These are phyloP conservation scores for Cydia strobilella DNA, from an alignment of 1,140 invertebrate species.

Conservation along the genomic window DNA sequence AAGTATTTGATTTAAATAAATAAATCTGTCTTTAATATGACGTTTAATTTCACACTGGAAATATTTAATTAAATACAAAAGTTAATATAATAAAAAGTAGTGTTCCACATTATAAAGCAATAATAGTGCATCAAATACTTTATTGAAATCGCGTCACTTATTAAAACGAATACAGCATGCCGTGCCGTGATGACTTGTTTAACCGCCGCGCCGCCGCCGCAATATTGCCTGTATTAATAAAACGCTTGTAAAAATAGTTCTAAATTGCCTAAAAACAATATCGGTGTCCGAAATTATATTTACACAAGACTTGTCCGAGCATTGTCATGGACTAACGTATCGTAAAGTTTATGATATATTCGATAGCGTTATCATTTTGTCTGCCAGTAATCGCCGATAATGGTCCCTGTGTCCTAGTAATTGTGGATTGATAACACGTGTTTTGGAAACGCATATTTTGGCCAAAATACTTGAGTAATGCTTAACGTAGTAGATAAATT, in stretches of 20 bases:
- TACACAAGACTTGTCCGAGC: slow-evolving; percentile 59
- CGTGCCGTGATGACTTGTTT: background rate
- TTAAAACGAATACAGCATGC: too few species aligned
- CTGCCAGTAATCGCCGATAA: slow-evolving; percentile 60
- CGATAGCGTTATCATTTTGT: slow-evolving; percentile 70
- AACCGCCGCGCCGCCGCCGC: slow-evolving; percentile 7
- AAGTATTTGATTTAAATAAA: too few species aligned
- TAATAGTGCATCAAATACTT: too few species aligned
- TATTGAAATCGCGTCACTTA: too few species aligned
- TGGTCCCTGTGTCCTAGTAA: slow-evolving; percentile 42
- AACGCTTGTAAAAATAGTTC: background rate
- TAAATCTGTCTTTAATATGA: too few species aligned
- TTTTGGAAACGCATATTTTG: slow-evolving; percentile 31
- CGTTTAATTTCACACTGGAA: too few species aligned
- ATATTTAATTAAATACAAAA: too few species aligned
- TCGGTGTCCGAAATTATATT: slow-evolving; percentile 57
- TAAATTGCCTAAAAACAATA: slow-evolving; percentile 28
- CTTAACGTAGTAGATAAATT: background rate
- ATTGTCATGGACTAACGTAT: slow-evolving; percentile 53
- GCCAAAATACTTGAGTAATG: slow-evolving; percentile 20
- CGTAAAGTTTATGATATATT: slow-evolving; percentile 63
- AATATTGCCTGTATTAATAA: slow-evolving; percentile 25
- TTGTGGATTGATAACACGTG: slow-evolving; percentile 36
- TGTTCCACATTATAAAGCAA: too few species aligned
- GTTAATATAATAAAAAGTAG: too few species aligned